phyloP scores from a whole-genome alignment of 2,113 vertebrate genomes.

The Alosa alosa region DNA sequence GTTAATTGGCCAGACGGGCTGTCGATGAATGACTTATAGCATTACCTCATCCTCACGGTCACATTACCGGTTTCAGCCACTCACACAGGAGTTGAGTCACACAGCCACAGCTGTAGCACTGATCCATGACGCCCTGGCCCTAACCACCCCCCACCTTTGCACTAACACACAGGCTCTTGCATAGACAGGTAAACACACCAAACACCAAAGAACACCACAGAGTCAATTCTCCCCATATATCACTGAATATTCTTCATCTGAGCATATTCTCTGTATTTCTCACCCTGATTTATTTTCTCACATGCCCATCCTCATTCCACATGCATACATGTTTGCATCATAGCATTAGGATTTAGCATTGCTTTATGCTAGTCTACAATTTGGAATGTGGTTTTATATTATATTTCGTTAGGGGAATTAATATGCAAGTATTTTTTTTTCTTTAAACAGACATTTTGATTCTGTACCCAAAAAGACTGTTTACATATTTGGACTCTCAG shows the following conservation, averaged over 20 bases:
- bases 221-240: neutral
- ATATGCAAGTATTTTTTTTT: neutral
- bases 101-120: constrained; percentile 29
- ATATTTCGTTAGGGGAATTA: neutral
- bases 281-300: too few relatives aligned
- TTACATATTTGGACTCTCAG: neutral
- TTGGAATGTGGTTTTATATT: neutral
- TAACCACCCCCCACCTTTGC: neutral
- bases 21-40: constrained; percentile 61
- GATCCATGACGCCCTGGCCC: constrained; percentile 18
- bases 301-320: too few relatives aligned
- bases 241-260: neutral
- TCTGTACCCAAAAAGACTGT: neutral
- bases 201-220: too few relatives aligned
- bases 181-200: neutral
- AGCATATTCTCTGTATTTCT: too few relatives aligned
- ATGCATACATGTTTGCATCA: too few relatives aligned
- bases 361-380: too few relatives aligned
- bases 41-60: constrained; percentile 65
- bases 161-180: constrained; percentile 7
- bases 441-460: neutral
- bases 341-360: too few relatives aligned
- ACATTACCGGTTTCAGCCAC: constrained; percentile 39
- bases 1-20: constrained; percentile 60
- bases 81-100: constrained; percentile 48